A percentile compares a stretch with the other conserved stretches of the same genome.
Evolutionary conservation across 2,888 invertebrate species (phyloP).

Genomic region (Ophion ventricosus): DNA sequence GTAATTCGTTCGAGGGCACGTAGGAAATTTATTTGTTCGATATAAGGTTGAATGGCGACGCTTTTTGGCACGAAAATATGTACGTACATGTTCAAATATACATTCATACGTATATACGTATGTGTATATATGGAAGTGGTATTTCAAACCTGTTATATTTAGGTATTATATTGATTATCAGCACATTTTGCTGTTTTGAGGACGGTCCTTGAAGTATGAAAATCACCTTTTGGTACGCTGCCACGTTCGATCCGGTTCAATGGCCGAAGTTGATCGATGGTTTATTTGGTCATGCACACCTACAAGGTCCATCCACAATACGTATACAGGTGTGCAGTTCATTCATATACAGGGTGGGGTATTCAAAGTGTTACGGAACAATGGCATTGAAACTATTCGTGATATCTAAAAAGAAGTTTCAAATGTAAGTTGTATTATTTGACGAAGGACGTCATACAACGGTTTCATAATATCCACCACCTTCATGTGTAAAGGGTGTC

Average conservation of each 20-base stretch:
- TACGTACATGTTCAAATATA: conserved; percentile 1
- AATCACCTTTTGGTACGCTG: conserved; percentile 1
- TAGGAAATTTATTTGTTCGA: conserved; percentile 61
- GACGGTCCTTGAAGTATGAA: not conserved
- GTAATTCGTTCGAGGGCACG: conserved; percentile 40
- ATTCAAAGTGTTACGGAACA: too few species aligned
- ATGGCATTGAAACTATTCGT: too few species aligned
- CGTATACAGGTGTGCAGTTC: not conserved
- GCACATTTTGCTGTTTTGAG: not conserved
- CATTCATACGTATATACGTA: conserved; percentile 6
- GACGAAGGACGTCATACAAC: too few species aligned
- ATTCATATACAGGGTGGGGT: too few species aligned
- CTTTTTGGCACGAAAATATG: conserved; percentile 6
- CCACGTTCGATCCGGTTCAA: conserved; percentile 45
- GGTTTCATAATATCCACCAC: too few species aligned
- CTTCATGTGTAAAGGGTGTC: too few species aligned
- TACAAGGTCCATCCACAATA: not conserved
- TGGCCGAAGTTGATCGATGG: conserved; percentile 53
- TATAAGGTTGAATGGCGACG: conserved; percentile 38
- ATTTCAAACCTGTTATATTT: not conserved
- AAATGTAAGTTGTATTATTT: too few species aligned
- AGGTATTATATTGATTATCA: not conserved
- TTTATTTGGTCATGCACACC: conserved; percentile 13
- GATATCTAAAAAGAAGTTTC: too few species aligned
- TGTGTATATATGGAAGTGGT: conserved; percentile 10